phyloP scores from a whole-genome alignment of 2,797 vertebrate species.

The Rhinogobio ventralis region DNA sequence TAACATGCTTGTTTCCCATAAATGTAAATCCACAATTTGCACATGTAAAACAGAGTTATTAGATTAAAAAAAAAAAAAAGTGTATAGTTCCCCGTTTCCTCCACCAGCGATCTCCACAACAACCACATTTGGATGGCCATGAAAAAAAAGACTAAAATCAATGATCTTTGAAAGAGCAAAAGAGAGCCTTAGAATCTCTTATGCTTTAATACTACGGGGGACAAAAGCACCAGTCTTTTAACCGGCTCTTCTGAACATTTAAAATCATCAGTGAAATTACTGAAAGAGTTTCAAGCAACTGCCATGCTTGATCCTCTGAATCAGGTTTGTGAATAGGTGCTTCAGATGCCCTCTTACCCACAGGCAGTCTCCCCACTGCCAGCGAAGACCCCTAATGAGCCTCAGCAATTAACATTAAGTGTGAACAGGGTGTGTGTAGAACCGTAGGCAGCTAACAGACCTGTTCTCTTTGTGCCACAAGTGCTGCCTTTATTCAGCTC shows the following conservation, averaged over 20 bases:
- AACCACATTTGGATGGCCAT: conserved; percentile 44
- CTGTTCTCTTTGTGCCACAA: conserved; percentile 77
- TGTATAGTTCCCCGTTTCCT: conserved; percentile 7
- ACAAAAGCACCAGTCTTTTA: conserved; percentile 68
- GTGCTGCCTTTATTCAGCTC: conserved; percentile 77
- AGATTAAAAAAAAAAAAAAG: neutral
- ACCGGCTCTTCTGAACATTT: conserved; percentile 73
- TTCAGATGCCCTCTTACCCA: conserved; percentile 79
- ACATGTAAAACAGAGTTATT: conserved; percentile 27
- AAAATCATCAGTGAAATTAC: conserved; percentile 79
- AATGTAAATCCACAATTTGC: conserved; percentile 44
- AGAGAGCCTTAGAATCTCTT: conserved; percentile 55
- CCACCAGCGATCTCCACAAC: conserved; percentile 23
- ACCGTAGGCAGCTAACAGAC: conserved; percentile 75
- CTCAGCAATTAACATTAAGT: conserved; percentile 82
- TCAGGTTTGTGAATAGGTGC: conserved; percentile 74
- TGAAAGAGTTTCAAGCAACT: conserved; percentile 72
- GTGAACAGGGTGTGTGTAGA: conserved; percentile 76
- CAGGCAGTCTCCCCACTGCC: conserved; percentile 74
- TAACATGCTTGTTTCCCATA: conserved; percentile 39
- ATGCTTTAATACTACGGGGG: conserved; percentile 50
- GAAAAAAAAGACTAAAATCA: conserved; percentile 48
- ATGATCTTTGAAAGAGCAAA: conserved; percentile 53
- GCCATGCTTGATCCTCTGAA: conserved; percentile 77
- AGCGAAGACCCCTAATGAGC: conserved; percentile 78